Evolutionary conservation across 2,113 vertebrate genomes (phyloP).

Genomic region (Oenanthe melanoleuca): DNA sequence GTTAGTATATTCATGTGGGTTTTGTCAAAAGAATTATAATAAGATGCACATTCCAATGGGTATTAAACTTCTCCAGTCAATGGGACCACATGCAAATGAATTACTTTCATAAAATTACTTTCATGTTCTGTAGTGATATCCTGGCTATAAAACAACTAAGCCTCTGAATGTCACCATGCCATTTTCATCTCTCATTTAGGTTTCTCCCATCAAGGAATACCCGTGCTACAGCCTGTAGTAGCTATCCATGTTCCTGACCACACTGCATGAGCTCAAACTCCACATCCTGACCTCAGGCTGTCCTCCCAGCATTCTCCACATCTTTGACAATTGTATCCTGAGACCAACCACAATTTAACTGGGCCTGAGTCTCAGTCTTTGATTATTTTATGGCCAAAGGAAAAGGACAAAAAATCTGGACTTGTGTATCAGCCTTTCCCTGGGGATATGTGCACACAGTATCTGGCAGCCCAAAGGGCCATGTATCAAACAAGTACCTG

Average conservation of each 20-base stretch:
- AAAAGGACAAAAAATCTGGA: neutral
- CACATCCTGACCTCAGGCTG: neutral
- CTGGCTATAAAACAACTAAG: neutral
- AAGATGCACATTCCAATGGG: neutral
- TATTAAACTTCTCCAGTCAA: neutral
- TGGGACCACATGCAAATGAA: neutral
- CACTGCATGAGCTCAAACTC: neutral
- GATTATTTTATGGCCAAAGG: neutral
- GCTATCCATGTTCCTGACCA: neutral
- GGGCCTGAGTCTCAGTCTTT: neutral
- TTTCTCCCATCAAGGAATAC: neutral
- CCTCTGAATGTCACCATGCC: fast-evolving
- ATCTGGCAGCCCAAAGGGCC: neutral
- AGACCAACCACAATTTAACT: neutral
- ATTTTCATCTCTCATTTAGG: neutral
- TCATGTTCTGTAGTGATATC: neutral
- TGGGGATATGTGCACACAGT: neutral
- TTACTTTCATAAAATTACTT: neutral
- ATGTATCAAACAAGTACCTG: neutral
- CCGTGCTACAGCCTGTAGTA: neutral
- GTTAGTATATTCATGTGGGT: neutral
- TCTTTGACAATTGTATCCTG: neutral
- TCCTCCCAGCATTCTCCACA: neutral
- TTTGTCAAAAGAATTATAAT: neutral
- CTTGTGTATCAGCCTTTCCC: neutral